These are phyloP conservation scores for Chloroceryle amazona DNA, from an alignment of 2,797 vertebrate genomes.

Conservation along the genomic window DNA sequence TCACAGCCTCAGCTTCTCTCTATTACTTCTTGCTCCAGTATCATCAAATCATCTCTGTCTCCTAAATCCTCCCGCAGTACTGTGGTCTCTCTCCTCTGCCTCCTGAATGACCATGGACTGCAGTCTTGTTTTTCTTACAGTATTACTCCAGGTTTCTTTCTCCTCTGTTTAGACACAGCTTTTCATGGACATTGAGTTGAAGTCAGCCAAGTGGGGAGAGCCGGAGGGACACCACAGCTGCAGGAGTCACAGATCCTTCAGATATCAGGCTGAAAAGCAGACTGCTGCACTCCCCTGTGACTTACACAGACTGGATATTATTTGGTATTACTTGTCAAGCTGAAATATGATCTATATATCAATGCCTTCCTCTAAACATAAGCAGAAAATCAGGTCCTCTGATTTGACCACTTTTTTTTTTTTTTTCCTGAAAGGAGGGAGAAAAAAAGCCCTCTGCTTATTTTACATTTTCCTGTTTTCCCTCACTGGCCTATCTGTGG, in stretches of 20 bases:
- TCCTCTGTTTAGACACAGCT: neutral
- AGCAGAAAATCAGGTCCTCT: conserved; percentile 22
- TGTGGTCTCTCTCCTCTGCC: neutral
- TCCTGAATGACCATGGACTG: neutral
- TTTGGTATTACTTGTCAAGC: conserved; percentile 8
- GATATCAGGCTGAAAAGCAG: neutral
- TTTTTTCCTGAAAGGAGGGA: neutral
- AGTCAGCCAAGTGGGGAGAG: neutral
- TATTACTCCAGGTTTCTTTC: neutral
- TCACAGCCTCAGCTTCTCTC: neutral
- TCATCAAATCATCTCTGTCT: neutral
- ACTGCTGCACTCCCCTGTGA: neutral
- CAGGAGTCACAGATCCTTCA: neutral
- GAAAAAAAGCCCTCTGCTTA: neutral
- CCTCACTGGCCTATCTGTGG: neutral
- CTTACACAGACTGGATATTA: neutral
- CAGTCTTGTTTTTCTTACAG: neutral
- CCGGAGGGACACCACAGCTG: neutral
- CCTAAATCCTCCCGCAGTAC: neutral
- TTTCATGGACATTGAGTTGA: neutral
- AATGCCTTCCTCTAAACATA: neutral
- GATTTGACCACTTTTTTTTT: neutral
- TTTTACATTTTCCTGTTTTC: conserved; percentile 34
- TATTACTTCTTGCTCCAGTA: neutral
- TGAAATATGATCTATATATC: neutral